Evolutionary conservation across 2,113 vertebrate genomes (phyloP), one percentile per base, ranked within the genome.

Genomic region (Callipepla californica): DNA sequence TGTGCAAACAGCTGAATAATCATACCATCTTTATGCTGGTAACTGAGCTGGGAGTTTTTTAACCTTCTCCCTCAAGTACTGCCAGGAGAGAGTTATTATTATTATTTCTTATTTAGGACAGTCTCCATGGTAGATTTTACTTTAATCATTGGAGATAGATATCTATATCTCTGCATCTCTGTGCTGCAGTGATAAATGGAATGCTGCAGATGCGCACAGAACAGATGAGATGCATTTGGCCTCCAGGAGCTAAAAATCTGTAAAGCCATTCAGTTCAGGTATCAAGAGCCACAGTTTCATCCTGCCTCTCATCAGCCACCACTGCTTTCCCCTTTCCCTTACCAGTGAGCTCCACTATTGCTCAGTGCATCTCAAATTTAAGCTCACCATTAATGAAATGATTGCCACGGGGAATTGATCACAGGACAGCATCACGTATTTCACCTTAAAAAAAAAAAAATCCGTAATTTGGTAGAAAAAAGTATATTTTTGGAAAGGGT

Each of bases 1-100:
- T 62, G 87, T 92, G 63, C 45, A 85, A 89, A 70, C 34, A 87
- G 67, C 75, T 80, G 75, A 83, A 85, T 85, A 91, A 67, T 87
- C 80, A n/a, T 26, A 14, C 26, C 7, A 15, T 76, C 70, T 89
- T 68, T 66, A 7, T 36, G 50, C n/a, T 73, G 45, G 28, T 61
- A 87, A 74, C 67, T 51, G 67, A 89, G 45, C 69, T 63, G 53
- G 50, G 59, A 89, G 47, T 67, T 59, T 77, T 85, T 89, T 85
- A 83, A 87, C 68, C 30, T 74, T 80, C 17, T 36, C 44, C 23
- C 22, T 91, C 61, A 57, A 44, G 44, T 80, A 23, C 62, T 85
- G 63, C 61, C 0, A 0, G 76, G 63, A 87, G 21, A 55, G 6
- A 72, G 22, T 51, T 65, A 10, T 25, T 70, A 10, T 25, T 70